Percentiles rank a stretch among this genome's conserved stretches.
Conservation (phyloP, 2,888 invertebrate species). For the Tenodera sinensis region DNA sequence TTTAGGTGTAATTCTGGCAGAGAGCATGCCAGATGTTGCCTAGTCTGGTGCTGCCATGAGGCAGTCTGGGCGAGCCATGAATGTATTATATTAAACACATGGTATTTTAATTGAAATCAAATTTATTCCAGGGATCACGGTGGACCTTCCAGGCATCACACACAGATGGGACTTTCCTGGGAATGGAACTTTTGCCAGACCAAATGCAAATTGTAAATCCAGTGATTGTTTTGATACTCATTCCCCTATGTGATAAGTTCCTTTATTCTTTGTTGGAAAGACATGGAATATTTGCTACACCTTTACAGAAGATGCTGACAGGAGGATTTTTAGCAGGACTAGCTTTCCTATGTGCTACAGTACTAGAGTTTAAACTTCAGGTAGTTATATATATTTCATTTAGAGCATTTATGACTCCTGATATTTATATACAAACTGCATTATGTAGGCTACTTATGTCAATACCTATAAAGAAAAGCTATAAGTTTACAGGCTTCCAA, state of each 20-base stretch:
- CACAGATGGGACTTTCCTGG: constrained; percentile 55
- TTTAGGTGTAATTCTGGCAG: no score
- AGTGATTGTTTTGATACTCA: constrained; percentile 64
- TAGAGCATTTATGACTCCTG: no score
- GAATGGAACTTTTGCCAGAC: constrained; percentile 58
- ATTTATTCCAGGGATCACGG: constrained; percentile 56
- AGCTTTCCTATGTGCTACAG: constrained; percentile 61
- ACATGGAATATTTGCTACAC: constrained; percentile 49
- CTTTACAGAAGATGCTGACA: constrained; percentile 70
- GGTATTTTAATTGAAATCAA: background rate
- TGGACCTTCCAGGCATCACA: constrained; percentile 76
- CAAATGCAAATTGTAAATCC: constrained; percentile 81
- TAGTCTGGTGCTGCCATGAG: no score
- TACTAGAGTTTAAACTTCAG: constrained; percentile 57
- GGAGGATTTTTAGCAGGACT: constrained; percentile 66
- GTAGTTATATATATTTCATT: constrained; percentile 38
- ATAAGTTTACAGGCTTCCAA: no score
- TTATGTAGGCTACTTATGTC: no score
- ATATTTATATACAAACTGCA: no score
- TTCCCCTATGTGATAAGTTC: constrained; percentile 59
- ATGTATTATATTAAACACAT: background rate
- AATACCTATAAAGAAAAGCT: no score
- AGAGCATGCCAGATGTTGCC: no score
- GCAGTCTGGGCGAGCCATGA: no score
- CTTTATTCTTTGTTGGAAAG: constrained; percentile 54